phyloP scores from a whole-genome alignment of 2,797 vertebrate species.

The Mormyrus hasselquistii region DNA sequence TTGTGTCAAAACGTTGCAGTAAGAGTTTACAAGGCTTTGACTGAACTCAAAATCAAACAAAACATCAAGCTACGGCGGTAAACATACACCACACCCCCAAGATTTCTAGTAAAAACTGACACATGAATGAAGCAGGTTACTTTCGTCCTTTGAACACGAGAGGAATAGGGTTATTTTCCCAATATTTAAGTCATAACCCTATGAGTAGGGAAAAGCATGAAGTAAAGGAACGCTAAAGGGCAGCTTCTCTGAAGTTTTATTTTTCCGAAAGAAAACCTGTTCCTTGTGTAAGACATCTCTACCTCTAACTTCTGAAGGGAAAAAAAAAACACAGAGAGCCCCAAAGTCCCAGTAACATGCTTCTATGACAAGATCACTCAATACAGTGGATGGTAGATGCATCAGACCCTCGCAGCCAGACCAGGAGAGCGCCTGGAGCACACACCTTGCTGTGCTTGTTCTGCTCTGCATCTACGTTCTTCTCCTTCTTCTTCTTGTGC shows the following conservation, averaged over 20 bases:
- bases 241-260: neutral
- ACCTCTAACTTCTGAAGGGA: neutral
- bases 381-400: neutral
- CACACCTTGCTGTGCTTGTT: conserved; percentile 61
- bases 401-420: neutral
- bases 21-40: neutral
- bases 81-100: neutral
- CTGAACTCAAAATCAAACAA: neutral
- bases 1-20: neutral
- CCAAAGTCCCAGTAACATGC: neutral
- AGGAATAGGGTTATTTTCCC: neutral
- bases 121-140: neutral
- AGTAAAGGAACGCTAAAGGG: neutral
- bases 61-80: neutral
- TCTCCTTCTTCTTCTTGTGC: conserved; percentile 65
- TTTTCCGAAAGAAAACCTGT: neutral
- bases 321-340: neutral
- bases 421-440: neutral
- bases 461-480: conserved; percentile 44
- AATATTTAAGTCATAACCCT: neutral
- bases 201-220: neutral
- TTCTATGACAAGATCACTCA: neutral
- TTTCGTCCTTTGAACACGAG: neutral
- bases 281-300: neutral
- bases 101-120: neutral